Evolutionary conservation across 2,888 invertebrate genomes (phyloP), one percentile per base, ranked within the genome.

Genomic region (Exephanes ischioxanthus): DNA sequence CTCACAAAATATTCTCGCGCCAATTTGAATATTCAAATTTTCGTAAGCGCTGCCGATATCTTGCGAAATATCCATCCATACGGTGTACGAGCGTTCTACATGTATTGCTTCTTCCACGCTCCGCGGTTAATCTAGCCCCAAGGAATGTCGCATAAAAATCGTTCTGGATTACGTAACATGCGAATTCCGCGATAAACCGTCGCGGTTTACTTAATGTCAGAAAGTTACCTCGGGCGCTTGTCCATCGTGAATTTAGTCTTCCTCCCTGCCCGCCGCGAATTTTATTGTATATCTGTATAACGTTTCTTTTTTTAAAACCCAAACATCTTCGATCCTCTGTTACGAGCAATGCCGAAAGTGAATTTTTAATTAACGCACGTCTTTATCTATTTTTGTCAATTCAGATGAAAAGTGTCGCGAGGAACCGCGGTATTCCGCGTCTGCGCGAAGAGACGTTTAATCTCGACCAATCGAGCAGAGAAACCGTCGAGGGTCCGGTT

Each of bases 361-460:
- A 58, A 48, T 16, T 16, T 6, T 14, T 0, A 63, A 63, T 33
- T 63, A 33, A 63, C 14, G 30, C 16, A 14, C 30, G 30, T 61
- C 11, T 68, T 33, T 33, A 26, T 68, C 51, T 72, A 37, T 78
- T 51, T 48, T 71, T 45, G 63, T 55, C 30, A 30, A 51, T 51
- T 78, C 41, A 33, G 45, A 71, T 63, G 73, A 22, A 71, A 73
- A 80, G 63, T 80, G 70, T 58, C 68, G 68, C 58, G 55, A 51
- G 72, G 58, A 61, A 26, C 73, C 33, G 80, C 73, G 79, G 72
- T 79, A 87, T 73, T 80, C 84, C 68, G 88, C 88, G 88, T 88
- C 87, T 83, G 83, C 86, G 86, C 88, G 85, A 85, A 86, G 81
- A 78, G 70, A 75, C 71, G 68, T 14, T 41, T 19, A 58, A 86